These are phyloP conservation scores for Matsumyia berberina DNA, from an alignment of 2,888 invertebrate species.

Conservation along the genomic window DNA sequence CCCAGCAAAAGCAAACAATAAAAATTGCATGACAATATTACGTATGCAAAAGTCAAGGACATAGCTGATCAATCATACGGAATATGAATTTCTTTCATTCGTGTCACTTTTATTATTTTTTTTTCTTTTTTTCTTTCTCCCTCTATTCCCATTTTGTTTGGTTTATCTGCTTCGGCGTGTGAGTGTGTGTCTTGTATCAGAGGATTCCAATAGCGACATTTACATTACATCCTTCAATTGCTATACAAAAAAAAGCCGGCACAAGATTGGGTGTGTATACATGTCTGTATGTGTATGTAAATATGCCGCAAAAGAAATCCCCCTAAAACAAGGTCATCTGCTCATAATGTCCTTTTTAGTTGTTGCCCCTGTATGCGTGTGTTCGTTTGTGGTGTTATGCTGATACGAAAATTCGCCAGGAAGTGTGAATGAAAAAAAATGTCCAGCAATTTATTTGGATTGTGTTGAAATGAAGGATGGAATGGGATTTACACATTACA, in stretches of 20 bases:
- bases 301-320: conserved; percentile 36
- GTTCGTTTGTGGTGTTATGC: conserved; percentile 22
- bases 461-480: conserved; percentile 62
- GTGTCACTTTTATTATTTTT: conserved; percentile 45
- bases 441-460: conserved; percentile 67
- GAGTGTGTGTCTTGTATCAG: conserved; percentile 5
- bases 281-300: background rate
- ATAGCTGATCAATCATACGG: conserved; percentile 72
- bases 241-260: conserved; percentile 24
- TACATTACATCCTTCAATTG: conserved; percentile 61
- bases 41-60: conserved; percentile 74
- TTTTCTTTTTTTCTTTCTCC: conserved; percentile 5
- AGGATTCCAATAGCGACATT: conserved; percentile 64
- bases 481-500: conserved; percentile 47
- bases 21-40: conserved; percentile 71
- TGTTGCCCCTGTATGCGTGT: conserved; percentile 18
- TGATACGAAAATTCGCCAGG: conserved; percentile 32
- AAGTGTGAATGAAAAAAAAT: conserved; percentile 59
- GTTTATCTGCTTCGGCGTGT: conserved; percentile 18
- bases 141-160: conserved; percentile 10
- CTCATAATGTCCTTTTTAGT: conserved; percentile 63
- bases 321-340: conserved; percentile 69
- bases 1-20: conserved; percentile 61
- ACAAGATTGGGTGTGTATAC: conserved; percentile 22
- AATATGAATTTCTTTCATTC: conserved; percentile 72